These are phyloP conservation scores for Tetraneura akinire DNA, from an alignment of 1,140 invertebrate species.

Conservation along the genomic window DNA sequence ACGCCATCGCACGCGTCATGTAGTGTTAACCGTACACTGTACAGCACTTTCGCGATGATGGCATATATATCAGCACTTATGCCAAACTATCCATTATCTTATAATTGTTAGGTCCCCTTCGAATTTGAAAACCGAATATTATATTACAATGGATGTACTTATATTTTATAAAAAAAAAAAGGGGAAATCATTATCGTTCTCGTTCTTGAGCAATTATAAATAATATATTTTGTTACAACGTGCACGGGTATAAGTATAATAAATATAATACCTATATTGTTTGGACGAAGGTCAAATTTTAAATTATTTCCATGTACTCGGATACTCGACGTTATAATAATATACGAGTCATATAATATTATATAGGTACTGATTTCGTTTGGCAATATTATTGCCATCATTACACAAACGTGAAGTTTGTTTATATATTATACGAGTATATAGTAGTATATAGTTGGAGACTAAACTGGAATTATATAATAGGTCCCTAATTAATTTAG, in stretches of 20 bases:
- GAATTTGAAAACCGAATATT: background rate
- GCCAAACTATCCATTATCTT: background rate
- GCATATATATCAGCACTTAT: background rate
- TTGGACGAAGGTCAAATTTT: conserved; percentile 3
- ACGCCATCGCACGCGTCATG: too few species aligned
- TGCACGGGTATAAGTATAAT: too few species aligned
- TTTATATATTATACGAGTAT: background rate
- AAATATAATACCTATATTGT: too few species aligned
- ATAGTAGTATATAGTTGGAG: too few species aligned
- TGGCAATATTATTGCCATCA: background rate
- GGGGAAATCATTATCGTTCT: conserved; percentile 19
- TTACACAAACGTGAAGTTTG: background rate
- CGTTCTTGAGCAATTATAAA: conserved; percentile 20
- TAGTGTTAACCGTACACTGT: background rate
- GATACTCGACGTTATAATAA: background rate
- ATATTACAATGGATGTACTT: background rate
- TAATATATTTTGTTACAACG: background rate
- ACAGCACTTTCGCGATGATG: background rate
- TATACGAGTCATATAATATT: background rate
- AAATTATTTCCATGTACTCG: conserved; percentile 8
- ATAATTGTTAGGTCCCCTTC: background rate
- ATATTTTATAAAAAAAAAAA: background rate
- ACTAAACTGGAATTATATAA: too few species aligned
- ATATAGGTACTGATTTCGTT: background rate
- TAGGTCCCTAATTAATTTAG: background rate